Percentiles rank a stretch among this genome's conserved stretches.
Evolutionary conservation across 2,888 invertebrate genomes (phyloP).

Genomic region (Meghimatium bilineatum): DNA sequence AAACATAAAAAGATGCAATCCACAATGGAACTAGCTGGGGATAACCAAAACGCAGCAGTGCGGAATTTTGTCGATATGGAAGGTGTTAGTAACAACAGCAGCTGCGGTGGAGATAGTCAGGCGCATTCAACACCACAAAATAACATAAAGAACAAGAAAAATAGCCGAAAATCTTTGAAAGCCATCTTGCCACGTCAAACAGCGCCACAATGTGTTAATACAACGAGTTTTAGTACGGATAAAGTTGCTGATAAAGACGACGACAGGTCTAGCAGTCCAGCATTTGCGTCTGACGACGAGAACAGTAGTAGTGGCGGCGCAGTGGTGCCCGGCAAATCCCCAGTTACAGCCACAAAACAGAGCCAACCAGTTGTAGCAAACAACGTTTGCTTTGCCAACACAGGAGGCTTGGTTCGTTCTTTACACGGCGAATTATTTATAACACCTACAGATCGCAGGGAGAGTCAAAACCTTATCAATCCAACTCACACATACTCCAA

Average conservation of each 20-base stretch:
- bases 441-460: not conserved
- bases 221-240: conserved; percentile 55
- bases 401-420: conserved; percentile 45
- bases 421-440: conserved; percentile 38
- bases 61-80: conserved; percentile 23
- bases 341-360: conserved; percentile 25
- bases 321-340: conserved; percentile 40
- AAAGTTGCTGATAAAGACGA: conserved; percentile 74
- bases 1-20: conserved; percentile 87
- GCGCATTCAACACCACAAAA: conserved; percentile 23
- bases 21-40: conserved; percentile 79
- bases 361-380: conserved; percentile 42
- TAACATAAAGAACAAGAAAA: conserved; percentile 24
- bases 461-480: conserved; percentile 41
- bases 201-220: conserved; percentile 36
- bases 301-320: conserved; percentile 64
- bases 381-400: conserved; percentile 48
- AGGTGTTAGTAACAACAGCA: conserved; percentile 44
- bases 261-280: conserved; percentile 92
- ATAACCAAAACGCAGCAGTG: conserved; percentile 74
- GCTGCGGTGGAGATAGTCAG: conserved; percentile 39
- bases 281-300: conserved; percentile 96
- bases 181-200: conserved; percentile 32
- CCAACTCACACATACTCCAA: conserved; percentile 21
- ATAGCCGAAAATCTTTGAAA: conserved; percentile 27